Percentiles rank a stretch among this genome's conserved stretches.
Evolutionary conservation across 2,113 vertebrate species (phyloP).

Genomic region (Gopherus flavomarginatus): DNA sequence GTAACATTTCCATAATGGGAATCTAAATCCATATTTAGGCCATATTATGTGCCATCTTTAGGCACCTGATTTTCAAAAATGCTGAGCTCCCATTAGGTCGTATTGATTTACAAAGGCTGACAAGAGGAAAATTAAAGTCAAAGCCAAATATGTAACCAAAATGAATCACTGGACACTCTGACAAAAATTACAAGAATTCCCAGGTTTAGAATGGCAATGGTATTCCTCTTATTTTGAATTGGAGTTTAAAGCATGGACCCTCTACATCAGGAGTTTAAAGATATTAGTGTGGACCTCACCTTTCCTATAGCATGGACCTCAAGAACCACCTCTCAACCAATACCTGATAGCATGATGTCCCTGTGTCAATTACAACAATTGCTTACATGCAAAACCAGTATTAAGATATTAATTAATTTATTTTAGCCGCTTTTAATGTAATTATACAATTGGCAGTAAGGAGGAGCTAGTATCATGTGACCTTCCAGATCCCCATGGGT

Average conservation of each 20-base stretch:
- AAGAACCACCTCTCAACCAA: neutral
- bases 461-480: neutral
- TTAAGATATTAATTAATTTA: neutral
- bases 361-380: neutral
- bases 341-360: neutral
- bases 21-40: neutral
- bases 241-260: neutral
- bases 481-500: neutral
- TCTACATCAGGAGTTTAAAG: neutral
- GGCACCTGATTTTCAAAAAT: conserved; percentile 10
- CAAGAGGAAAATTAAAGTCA: neutral
- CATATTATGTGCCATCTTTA: neutral
- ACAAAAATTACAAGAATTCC: neutral
- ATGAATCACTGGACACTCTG: neutral
- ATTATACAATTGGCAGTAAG: neutral
- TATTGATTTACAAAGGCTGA: neutral
- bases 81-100: neutral
- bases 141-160: neutral
- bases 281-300: neutral
- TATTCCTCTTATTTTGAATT: neutral
- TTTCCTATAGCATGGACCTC: neutral
- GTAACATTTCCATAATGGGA: neutral
- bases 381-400: neutral
- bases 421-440: neutral
- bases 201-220: neutral